Evolutionary conservation across 2,888 invertebrate genomes (phyloP).

Genomic region (Leptarthrus brevirostris): DNA sequence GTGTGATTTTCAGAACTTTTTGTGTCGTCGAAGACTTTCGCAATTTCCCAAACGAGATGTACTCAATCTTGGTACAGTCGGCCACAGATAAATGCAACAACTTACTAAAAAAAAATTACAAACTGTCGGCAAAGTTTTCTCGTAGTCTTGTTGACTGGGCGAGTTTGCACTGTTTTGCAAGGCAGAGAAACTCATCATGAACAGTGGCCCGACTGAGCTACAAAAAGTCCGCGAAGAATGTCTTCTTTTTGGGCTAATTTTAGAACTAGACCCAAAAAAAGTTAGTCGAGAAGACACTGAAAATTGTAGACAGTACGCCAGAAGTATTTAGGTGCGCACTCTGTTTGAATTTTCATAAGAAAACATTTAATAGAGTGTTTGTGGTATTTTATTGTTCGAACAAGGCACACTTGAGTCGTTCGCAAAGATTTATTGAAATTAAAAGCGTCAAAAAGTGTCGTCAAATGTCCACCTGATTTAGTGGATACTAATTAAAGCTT

Average conservation of each 20-base stretch:
- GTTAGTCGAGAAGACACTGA: slow-evolving; percentile 20
- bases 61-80: slow-evolving; percentile 13
- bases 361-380: background rate
- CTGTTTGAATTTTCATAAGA: background rate
- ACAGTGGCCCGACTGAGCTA: slow-evolving; percentile 22
- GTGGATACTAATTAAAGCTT: no score
- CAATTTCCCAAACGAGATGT: slow-evolving; percentile 12
- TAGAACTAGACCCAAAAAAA: slow-evolving; percentile 29
- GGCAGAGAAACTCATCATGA: background rate
- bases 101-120: slow-evolving; percentile 12
- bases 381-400: background rate
- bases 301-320: slow-evolving; percentile 21
- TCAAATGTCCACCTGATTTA: no score
- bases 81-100: background rate
- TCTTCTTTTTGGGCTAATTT: slow-evolving; percentile 40
- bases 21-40: slow-evolving; percentile 32
- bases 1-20: slow-evolving; percentile 31
- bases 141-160: background rate
- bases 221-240: slow-evolving; percentile 41
- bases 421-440: no score
- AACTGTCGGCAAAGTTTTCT: slow-evolving; percentile 5
- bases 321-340: slow-evolving; percentile 23
- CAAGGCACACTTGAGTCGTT: no score
- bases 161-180: slow-evolving; percentile 4
- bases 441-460: no score